These are phyloP conservation scores for Irena cyanogastra DNA, from an alignment of 2,113 vertebrate genomes.

Conservation along the genomic window DNA sequence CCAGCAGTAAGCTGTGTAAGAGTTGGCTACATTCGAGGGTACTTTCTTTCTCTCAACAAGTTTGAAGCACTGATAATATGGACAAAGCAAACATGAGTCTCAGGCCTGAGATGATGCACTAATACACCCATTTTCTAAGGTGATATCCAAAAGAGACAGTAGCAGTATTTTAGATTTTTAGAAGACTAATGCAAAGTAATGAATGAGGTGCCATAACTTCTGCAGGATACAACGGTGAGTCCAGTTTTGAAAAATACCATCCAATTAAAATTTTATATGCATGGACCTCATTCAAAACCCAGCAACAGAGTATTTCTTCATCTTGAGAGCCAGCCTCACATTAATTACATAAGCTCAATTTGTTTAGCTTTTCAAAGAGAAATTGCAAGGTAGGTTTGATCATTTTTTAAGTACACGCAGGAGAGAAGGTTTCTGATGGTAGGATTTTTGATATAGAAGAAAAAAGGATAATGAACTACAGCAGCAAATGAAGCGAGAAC, in stretches of 20 bases:
- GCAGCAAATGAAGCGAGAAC: neutral
- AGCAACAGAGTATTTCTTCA: neutral
- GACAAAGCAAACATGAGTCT: neutral
- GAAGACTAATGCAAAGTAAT: neutral
- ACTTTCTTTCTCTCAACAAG: neutral
- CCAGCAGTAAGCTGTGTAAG: neutral
- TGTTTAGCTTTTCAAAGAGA: neutral
- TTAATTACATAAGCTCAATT: neutral
- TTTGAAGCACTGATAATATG: neutral
- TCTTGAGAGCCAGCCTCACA: neutral
- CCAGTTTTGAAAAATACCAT: neutral
- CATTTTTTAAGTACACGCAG: neutral
- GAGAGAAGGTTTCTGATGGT: neutral
- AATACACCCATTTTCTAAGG: neutral
- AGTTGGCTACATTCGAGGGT: neutral
- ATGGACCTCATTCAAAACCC: neutral
- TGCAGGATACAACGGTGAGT: neutral
- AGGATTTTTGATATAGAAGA: neutral
- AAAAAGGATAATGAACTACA: neutral
- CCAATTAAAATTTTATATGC: neutral
- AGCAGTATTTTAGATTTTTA: neutral
- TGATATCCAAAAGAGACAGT: neutral
- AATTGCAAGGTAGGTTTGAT: neutral
- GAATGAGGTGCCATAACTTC: neutral
- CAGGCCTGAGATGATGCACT: accelerated